A percentile compares a stretch with the other conserved stretches of the same genome.
Evolutionary conservation across 2,797 vertebrate genomes (phyloP).

Genomic region (Chelonia mydas): DNA sequence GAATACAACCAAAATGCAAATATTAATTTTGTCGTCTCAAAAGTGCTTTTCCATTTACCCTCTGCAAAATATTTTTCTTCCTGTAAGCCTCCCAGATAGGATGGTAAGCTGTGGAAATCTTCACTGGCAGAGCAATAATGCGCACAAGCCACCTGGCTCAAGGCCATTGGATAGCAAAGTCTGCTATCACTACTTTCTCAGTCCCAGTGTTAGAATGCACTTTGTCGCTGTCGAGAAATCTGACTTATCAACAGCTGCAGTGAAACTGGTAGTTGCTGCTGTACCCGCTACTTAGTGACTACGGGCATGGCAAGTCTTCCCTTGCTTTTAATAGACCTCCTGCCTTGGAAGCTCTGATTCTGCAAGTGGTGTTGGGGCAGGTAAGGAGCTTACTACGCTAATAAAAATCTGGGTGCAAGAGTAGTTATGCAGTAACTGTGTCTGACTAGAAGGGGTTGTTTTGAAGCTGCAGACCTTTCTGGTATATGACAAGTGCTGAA

Average conservation of each 20-base stretch:
- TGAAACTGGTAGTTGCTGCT: background rate
- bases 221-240: constrained; percentile 35
- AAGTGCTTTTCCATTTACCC: background rate
- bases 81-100: background rate
- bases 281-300: background rate
- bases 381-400: fast-evolving
- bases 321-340: background rate
- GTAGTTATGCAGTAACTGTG: fast-evolving
- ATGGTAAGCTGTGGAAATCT: background rate
- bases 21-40: background rate
- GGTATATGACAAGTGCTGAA: fast-evolving
- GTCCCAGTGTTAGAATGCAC: background rate
- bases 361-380: fast-evolving
- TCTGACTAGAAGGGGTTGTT: background rate
- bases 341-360: background rate
- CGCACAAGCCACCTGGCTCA: background rate
- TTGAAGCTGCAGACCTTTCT: fast-evolving
- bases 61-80: background rate
- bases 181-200: background rate
- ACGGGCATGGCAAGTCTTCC: background rate
- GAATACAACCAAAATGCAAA: background rate
- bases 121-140: fast-evolving
- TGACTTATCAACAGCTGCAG: background rate
- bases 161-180: constrained; percentile 8
- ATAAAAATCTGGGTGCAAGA: fast-evolving